Evolutionary conservation across 2,888 invertebrate genomes (phyloP), one percentile per base, ranked within the genome.

Genomic region (Nemotelus pantherinus): DNA sequence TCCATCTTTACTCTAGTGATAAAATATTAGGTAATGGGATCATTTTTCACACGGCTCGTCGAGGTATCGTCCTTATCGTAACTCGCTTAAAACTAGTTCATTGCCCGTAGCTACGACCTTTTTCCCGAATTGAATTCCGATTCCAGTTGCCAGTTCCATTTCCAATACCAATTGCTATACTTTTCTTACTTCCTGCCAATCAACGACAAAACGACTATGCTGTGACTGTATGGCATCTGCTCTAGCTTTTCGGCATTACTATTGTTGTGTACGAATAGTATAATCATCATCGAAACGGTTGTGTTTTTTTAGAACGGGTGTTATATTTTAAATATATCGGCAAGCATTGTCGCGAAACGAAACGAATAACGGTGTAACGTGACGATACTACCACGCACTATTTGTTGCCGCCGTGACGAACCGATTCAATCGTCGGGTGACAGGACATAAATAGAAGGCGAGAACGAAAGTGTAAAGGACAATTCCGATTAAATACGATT

Each of bases 91-190:
- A 81, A 81, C 80, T 82, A 81, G 82, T 81, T 80, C 82, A 82
- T 83, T 80, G 77, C 80, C 82, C 80, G 78, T 82, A 81, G 82
- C 80, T 79, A 83, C 80, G 81, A 81, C 80, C 81, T 81, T 81
- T 78, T 79, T 7, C 63, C 63, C 39, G 63, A 25, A 25, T 25
- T 25, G 25, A 25, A 64, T 70, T 57, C 72, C 44, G 70, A 48
- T 45, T 25, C 25, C 25, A 25, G 25, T 25, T 25, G 25, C 25
- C 25, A 25, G 25, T 25, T 25, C 25, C 25, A 25, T 25, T 25
- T 25, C 25, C 25, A 25, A 25, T 25, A 25, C 25, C 0, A 25
- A 25, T 25, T 25, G 25, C 25, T 25, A 25, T 25, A 25, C 25
- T 25, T 25, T 25, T 25, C 25, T 25, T 25, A 25, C 25, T 25